phyloP scores from a whole-genome alignment of 2,888 invertebrate genomes.

The Dynastes grantii region DNA sequence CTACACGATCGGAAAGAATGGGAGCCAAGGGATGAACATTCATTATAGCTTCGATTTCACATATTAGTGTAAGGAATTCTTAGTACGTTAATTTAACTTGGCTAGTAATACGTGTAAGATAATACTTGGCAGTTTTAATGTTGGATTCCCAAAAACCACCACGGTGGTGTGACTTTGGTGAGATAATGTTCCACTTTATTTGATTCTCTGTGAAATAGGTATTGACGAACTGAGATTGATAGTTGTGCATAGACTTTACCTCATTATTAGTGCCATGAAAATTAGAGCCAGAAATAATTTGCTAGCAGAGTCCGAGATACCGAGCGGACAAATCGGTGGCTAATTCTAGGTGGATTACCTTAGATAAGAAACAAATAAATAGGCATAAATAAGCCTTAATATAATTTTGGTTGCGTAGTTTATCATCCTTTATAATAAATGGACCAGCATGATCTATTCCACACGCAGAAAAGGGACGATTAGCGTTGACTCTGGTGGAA shows the following conservation, averaged over 20 bases:
- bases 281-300: constrained; percentile 53
- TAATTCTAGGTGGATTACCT: constrained; percentile 57
- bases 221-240: background rate
- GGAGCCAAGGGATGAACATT: constrained; percentile 45
- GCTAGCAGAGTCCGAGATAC: constrained; percentile 48
- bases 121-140: constrained; percentile 49
- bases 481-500: constrained; percentile 53
- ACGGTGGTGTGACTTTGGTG: constrained; percentile 36
- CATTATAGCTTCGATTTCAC: constrained; percentile 46
- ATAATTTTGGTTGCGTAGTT: constrained; percentile 49
- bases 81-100: constrained; percentile 34
- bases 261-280: constrained; percentile 53
- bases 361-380: constrained; percentile 60
- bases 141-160: constrained; percentile 50
- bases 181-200: constrained; percentile 46
- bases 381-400: constrained; percentile 52
- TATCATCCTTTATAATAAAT: constrained; percentile 54
- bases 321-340: constrained; percentile 55
- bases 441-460: constrained; percentile 61
- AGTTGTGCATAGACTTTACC: constrained; percentile 27
- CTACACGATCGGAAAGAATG: constrained; percentile 36
- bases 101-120: constrained; percentile 37
- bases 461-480: constrained; percentile 57
- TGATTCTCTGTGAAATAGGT: constrained; percentile 14
- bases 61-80: constrained; percentile 32